These are phyloP conservation scores for Epizoanthus ramosus DNA, from an alignment of 92 coral and sea anemone species.

Conservation along the genomic window DNA sequence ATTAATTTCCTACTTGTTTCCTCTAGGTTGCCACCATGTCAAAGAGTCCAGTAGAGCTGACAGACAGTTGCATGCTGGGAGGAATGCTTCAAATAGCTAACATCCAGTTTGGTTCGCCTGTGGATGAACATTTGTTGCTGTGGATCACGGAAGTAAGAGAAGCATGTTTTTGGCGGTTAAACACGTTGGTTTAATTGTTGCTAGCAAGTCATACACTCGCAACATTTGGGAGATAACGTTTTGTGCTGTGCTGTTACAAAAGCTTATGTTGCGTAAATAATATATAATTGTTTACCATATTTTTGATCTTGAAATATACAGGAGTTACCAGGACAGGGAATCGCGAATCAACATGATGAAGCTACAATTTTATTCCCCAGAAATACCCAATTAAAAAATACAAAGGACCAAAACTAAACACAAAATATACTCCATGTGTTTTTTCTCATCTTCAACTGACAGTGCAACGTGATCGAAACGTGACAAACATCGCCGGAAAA, in stretches of 20 bases:
- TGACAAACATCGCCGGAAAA: too few relatives aligned
- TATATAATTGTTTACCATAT: too few relatives aligned
- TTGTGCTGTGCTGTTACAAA: too few relatives aligned
- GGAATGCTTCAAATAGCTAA: conserved; percentile 34
- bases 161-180: not conserved
- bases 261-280: too few relatives aligned
- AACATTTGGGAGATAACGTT: too few relatives aligned
- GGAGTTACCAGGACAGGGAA: not conserved
- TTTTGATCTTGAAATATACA: not conserved
- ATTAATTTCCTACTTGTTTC: not conserved
- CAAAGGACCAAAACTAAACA: too few relatives aligned
- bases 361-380: not conserved
- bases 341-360: not conserved
- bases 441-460: too few relatives aligned
- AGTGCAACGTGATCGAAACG: too few relatives aligned
- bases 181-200: too few relatives aligned
- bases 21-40: conserved; percentile 46
- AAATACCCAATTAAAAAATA: not conserved
- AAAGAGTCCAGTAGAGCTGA: conserved; percentile 36
- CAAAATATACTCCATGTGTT: too few relatives aligned
- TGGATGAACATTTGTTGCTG: conserved; percentile 36
- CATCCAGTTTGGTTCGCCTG: conserved; percentile 37
- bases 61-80: conserved; percentile 37
- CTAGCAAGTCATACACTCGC: too few relatives aligned
- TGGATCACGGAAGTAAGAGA: conserved; percentile 39